Base-by-base conservation (phyloP, 2,888 invertebrate genomes). In the Hermodice carunculata region DNA sequence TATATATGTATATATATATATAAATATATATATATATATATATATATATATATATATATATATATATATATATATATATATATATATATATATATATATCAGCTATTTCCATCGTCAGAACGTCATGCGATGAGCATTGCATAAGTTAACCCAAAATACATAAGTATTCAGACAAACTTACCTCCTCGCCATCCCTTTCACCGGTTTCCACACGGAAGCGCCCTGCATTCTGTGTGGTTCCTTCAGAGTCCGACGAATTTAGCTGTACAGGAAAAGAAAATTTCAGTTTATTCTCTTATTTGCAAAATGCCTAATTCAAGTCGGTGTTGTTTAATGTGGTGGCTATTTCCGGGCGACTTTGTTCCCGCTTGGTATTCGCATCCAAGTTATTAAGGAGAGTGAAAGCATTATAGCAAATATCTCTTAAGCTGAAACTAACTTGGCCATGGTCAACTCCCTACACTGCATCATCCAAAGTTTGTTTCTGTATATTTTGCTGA, bases 121-220 rank as follows among this genome's bases (percentile, higher is more conserved):
- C n/a, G n/a, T n/a, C 11, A 37, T 37, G 40, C 40, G n/a, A 14
- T 37, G n/a, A 37, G 40, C 40, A 37, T 37, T 11, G 11, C 11
- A 37, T 37, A 37, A 37, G 40, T 14, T 37, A 37, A 11, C n/a
- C 11, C n/a, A n/a, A n/a, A n/a, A n/a, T n/a, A n/a, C n/a, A n/a
- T n/a, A n/a, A n/a, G n/a, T n/a, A n/a, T n/a, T n/a, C n/a, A n/a
- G n/a, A n/a, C n/a, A n/a, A n/a, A 4, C 65, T 53, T 22, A 69
- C 69, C 63, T 69, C 69, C 22, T 66, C 69, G 3, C 32, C 42
- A 17, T 66, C 69, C 28, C 64, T 22, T 22, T 66, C 69, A 0
- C 69, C 69, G 3, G 63, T 60, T 46, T 69, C 69, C 22, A 69
- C 66, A 14, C 59, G 34, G 37, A 62, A 62, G 4, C 59, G 29